Conservation (phyloP, 92 coral and sea anemone species). For the Parazoanthus swiftii region DNA sequence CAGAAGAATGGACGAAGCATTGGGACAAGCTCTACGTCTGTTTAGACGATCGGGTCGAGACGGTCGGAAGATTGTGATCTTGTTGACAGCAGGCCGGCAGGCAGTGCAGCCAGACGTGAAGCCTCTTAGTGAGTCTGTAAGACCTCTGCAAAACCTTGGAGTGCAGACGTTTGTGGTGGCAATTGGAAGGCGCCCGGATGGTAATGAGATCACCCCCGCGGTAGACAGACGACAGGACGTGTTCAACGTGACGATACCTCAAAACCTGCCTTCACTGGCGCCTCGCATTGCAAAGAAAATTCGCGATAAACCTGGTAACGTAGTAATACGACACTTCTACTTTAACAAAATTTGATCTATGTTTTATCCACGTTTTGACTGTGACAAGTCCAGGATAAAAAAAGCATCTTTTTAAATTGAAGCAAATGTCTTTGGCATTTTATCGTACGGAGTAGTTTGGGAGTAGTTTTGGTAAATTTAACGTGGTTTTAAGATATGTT, state of each 20-base stretch:
- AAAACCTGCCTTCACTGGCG: conserved; percentile 23
- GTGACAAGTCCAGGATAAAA: too few species aligned
- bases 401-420: too few species aligned
- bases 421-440: too few species aligned
- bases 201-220: conserved; percentile 24
- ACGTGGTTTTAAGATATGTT: too few species aligned
- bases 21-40: conserved; percentile 47
- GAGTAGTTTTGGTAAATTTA: too few species aligned
- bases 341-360: too few species aligned
- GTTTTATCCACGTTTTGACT: too few species aligned
- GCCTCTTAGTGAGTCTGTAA: conserved; percentile 66
- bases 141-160: conserved; percentile 59
- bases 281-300: conserved; percentile 26
- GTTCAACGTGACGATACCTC: conserved; percentile 38
- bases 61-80: conserved; percentile 58
- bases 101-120: conserved; percentile 33
- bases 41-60: conserved; percentile 51
- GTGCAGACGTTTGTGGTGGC: conserved; percentile 77
- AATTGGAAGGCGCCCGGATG: conserved; percentile 15
- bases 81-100: conserved; percentile 70
- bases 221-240: conserved; percentile 51
- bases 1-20: conserved; percentile 66
- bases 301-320: conserved; percentile 34
- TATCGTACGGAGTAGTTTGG: too few species aligned
- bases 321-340: too few species aligned